A percentile compares a stretch with the other conserved stretches of the same genome.
Conservation (phyloP, 2,797 vertebrate genomes). For the Leptoclinus maculatus region DNA sequence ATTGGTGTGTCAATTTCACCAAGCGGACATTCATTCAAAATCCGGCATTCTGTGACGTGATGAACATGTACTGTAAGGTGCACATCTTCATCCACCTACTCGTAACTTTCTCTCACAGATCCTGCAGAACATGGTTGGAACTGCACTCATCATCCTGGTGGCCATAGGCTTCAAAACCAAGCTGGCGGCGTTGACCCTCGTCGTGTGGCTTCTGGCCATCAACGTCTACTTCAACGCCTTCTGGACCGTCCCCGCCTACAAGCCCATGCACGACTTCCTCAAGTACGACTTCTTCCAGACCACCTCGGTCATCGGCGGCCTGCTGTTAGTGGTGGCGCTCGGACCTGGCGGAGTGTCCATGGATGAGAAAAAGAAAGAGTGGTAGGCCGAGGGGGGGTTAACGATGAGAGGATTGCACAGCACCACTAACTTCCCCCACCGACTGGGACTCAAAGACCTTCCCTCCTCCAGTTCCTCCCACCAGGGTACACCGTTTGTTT, state of each 20-base stretch:
- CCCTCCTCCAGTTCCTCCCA: constrained; percentile 42
- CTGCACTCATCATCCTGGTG: constrained; percentile 95
- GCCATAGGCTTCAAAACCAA: constrained; percentile 99
- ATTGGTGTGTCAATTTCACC: not conserved
- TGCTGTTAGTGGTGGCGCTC: constrained; percentile 96
- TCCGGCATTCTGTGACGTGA: not conserved
- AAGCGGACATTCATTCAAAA: not conserved
- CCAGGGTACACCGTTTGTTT: constrained; percentile 54
- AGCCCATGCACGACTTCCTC: constrained; percentile 99
- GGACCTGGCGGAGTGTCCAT: constrained; percentile 98
- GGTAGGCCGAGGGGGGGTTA: constrained; percentile 81
- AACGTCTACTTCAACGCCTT: constrained; percentile 99
- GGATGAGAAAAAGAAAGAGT: constrained; percentile 99
- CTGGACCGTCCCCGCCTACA: constrained; percentile 96
- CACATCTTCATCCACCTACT: not conserved
- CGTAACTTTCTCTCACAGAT: constrained; percentile 80
- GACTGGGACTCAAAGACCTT: constrained; percentile 75
- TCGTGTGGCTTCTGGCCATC: constrained; percentile 95
- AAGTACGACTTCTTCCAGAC: constrained; percentile 99
- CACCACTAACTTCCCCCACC: constrained; percentile 64
- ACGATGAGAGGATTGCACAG: constrained; percentile 53
- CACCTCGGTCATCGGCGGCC: constrained; percentile 96
- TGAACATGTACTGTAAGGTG: not conserved
- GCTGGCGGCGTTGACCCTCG: constrained; percentile 94
- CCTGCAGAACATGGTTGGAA: constrained; percentile 97